These are phyloP conservation scores for Enteromius viviparus DNA, from an alignment of 2,797 vertebrate species.

Conservation along the genomic window DNA sequence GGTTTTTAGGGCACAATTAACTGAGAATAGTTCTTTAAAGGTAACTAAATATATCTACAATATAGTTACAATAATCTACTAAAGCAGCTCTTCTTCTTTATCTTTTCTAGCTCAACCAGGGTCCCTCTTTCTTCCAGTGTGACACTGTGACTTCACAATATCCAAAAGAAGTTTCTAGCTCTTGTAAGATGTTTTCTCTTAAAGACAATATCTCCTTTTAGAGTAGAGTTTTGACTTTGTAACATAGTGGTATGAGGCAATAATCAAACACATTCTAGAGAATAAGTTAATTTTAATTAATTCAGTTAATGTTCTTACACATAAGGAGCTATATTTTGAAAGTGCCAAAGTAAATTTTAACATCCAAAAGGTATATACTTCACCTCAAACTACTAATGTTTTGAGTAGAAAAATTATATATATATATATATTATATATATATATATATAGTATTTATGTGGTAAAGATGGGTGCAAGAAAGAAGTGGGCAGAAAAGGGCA, in stretches of 20 bases:
- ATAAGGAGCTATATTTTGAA: background rate
- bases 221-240: background rate
- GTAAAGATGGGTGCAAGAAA: constrained; percentile 61
- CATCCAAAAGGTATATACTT: background rate
- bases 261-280: background rate
- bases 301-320: background rate
- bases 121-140: background rate
- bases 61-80: background rate
- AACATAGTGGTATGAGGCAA: background rate
- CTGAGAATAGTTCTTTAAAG: background rate
- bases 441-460: background rate
- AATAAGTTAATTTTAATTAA: no score
- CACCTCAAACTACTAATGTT: background rate
- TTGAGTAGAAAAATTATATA: background rate
- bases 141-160: background rate
- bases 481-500: constrained; percentile 52
- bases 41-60: background rate
- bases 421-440: no score
- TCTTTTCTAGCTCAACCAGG: background rate
- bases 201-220: background rate
- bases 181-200: background rate
- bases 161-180: background rate
- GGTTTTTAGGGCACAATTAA: background rate
- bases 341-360: background rate
- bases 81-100: background rate